Percentiles rank a stretch among this genome's conserved stretches.
These are phyloP conservation scores for Acrocephalus arundinaceus DNA, from an alignment of 2,113 vertebrate species.

Conservation along the genomic window DNA sequence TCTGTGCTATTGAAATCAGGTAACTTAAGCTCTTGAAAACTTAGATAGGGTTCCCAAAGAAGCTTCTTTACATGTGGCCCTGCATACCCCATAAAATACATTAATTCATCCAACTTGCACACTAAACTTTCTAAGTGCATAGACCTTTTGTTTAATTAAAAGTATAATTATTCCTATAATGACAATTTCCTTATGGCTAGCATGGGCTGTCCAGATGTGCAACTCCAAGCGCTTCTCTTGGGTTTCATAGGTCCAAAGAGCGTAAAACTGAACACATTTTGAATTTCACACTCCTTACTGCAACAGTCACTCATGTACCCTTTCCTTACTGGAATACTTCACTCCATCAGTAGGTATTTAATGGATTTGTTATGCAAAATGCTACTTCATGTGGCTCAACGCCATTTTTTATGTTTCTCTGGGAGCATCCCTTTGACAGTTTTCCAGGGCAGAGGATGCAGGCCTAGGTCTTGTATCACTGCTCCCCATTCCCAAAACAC, in stretches of 20 bases:
- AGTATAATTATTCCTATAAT: not conserved
- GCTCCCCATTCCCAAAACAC: not conserved
- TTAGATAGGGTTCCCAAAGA: not conserved
- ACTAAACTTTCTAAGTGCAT: accelerated
- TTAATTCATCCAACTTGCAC: not conserved
- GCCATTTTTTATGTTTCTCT: accelerated
- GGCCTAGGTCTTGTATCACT: too few relatives aligned
- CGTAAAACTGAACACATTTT: not conserved
- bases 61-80: not conserved
- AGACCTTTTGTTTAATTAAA: not conserved
- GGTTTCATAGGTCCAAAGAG: not conserved
- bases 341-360: not conserved
- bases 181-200: not conserved
- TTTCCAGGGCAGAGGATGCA: not conserved
- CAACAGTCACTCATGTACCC: accelerated
- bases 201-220: not conserved
- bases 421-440: not conserved
- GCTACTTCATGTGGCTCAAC: not conserved
- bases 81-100: not conserved
- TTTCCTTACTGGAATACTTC: not conserved
- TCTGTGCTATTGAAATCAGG: not conserved
- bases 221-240: not conserved
- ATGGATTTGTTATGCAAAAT: not conserved
- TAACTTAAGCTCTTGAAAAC: not conserved
- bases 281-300: not conserved